Evolutionary conservation across 2,888 invertebrate genomes (phyloP), one percentile per base, ranked within the genome.

Genomic region (Chouioia cunea): DNA sequence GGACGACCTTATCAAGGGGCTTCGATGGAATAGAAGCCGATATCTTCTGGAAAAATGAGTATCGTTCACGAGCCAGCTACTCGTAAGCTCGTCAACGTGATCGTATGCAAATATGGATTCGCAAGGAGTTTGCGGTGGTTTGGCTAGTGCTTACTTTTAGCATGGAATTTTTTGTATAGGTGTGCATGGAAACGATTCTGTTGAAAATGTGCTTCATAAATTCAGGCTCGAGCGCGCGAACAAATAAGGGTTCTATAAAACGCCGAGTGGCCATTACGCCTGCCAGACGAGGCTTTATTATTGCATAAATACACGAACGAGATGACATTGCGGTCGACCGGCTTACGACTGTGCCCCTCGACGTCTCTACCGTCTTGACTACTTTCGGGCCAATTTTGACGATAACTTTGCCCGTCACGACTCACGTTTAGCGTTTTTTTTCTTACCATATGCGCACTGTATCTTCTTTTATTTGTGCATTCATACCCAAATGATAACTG

Each of bases 201-300:
- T 2, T 14, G 36, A 16, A 27, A 36, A n/a, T n/a, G n/a, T 36
- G 48, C 60, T 60, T 60, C 48, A 18, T 60, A 48, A 60, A 60
- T 60, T 48, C 23, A 10, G n/a, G 53, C 22, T n/a, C n/a, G n/a
- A 27, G 6, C 27, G 27, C 27, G 56, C 10, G 52, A 14, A n/a
- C 3, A 6, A 6, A 6, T 6, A 27, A 6, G 27, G 6, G 27
- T 3, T 6, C 3, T 27, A 27, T 4, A 27, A 50, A 15, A 15
- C 56, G 56, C 62, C 20, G 50, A 27, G 27, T 27, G 6, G 27
- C n/a, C n/a, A n/a, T n/a, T n/a, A n/a, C n/a, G n/a, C n/a, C n/a
- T n/a, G n/a, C n/a, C n/a, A n/a, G n/a, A n/a, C n/a, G 60, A 18
- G 60, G 50, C 60, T 23, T 60, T 60, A 62, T 50, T 62, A 50